Conservation (phyloP, 2,113 vertebrate species). For the Aramus guarauna region DNA sequence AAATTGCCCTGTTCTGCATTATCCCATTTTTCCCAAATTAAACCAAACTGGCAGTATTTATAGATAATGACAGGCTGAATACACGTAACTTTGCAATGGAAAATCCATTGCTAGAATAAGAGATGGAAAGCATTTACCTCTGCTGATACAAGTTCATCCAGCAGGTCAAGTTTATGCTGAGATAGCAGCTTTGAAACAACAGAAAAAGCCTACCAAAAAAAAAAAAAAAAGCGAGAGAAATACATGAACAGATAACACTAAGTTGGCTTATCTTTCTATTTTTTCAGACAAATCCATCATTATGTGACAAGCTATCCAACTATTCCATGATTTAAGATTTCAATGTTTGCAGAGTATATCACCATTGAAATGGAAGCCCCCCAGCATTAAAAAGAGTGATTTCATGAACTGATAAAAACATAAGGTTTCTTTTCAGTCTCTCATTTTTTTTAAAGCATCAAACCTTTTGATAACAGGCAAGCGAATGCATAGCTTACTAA, state of each 20-base stretch:
- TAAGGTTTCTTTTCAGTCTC: background rate
- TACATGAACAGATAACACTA: background rate
- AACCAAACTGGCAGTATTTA: background rate
- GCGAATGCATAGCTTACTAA: background rate
- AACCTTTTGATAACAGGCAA: background rate
- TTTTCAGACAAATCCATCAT: background rate
- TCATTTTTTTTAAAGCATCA: background rate
- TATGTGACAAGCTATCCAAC: background rate
- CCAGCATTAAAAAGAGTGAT: background rate
- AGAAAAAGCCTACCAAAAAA: slow-evolving; percentile 83
- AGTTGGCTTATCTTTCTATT: background rate
- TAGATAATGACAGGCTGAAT: background rate
- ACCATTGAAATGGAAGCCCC: background rate
- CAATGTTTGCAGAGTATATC: background rate
- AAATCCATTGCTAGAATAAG: background rate
- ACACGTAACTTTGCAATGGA: background rate
- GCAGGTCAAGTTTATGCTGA: slow-evolving; percentile 82
- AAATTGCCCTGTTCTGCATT: accelerated
- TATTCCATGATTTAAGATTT: background rate
- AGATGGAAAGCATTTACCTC: slow-evolving; percentile 79
- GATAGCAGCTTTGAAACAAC: slow-evolving; percentile 90
- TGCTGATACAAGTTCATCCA: slow-evolving; percentile 88
- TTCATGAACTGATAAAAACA: background rate
- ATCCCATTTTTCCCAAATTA: background rate
- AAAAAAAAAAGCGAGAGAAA: background rate